Evolutionary conservation across 2,888 invertebrate species (phyloP).

Genomic region (Mystacides longicornis): DNA sequence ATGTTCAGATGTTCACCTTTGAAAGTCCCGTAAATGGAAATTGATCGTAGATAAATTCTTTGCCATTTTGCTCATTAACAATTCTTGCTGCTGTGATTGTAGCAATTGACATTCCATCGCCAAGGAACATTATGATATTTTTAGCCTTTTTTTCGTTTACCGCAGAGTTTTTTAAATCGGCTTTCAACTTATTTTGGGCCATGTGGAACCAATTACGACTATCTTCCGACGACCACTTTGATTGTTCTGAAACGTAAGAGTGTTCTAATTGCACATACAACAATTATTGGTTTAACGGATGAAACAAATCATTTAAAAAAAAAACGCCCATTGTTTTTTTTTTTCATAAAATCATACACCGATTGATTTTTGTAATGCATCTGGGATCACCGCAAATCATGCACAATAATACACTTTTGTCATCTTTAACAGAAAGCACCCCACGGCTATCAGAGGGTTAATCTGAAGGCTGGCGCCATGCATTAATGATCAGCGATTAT

Average conservation of each 20-base stretch:
- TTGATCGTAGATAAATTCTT: slow-evolving; percentile 68
- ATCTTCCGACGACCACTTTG: slow-evolving; percentile 5
- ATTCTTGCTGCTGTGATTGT: slow-evolving; percentile 72
- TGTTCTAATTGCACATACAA: no score
- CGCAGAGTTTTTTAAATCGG: slow-evolving; percentile 9
- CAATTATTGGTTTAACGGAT: no score
- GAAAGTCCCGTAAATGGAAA: slow-evolving; percentile 69
- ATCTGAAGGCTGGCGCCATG: no score
- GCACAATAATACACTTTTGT: no score
- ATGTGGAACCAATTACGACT: slow-evolving; percentile 15
- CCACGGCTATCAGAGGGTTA: no score
- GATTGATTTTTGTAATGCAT: no score
- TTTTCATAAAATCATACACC: no score
- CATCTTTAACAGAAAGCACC: no score
- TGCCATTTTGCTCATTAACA: slow-evolving; percentile 64
- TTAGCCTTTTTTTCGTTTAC: slow-evolving; percentile 15
- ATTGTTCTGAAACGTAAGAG: slow-evolving; percentile 6
- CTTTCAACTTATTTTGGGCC: slow-evolving; percentile 14
- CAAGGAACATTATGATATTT: slow-evolving; percentile 21
- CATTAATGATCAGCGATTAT: no score
- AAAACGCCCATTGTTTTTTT: no score
- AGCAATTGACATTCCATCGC: slow-evolving; percentile 78
- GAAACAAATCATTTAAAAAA: no score
- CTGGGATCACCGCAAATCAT: no score
- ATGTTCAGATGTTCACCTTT: slow-evolving; percentile 48